Base-by-base conservation (phyloP, 2,113 vertebrate species). In the Jacana jacana region DNA sequence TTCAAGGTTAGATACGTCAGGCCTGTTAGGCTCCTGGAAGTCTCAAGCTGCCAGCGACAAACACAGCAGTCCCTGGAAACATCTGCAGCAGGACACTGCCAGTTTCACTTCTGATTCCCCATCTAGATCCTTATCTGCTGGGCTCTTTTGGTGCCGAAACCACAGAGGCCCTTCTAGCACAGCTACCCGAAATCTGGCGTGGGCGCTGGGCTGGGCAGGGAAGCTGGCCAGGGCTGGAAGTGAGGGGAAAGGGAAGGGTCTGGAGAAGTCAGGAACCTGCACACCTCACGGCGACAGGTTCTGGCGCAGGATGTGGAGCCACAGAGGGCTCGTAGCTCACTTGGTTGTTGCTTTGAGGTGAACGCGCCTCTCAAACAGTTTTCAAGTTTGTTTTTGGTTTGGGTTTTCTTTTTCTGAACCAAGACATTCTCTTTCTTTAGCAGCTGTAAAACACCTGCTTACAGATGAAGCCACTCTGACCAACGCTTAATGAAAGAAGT, bases 201-300 rank as follows among this genome's bases (percentile, higher is more conserved):
- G 2, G 0, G 49, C 0, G 1, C 39, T 7, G 22, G 18, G 57
- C 39, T 27, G 2, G 0, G 12, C 5, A 35, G 70, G 39, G 40
- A 39, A 77, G 39, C 18, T 35, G 27, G 12, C 31, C 9, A 4
- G 51, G 37, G 46, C 4, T 51, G 40, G 8, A 75, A 46, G n/a
- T 14, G 11, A 61, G 40, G 37, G 23, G 23, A 49, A n/a, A 33
- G 22, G 49, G 20, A 61, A 13, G 22, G 13, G 49, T 15, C 17
- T 55, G 72, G 31, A 78, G 20, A 63, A 70, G 7, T 1, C 17
- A 64, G 60, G 25, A n/a, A 42, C 16, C 18, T 2, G 4, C 7
- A 9, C 42, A 8, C 17, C 13, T 49, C 15, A 1, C 3, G 60
- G 22, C 6, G 69, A 22, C 3, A 0, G 2, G 2, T 15, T 4